Conservation (phyloP, 2,888 invertebrate genomes). For the Drosophila antonietae region DNA sequence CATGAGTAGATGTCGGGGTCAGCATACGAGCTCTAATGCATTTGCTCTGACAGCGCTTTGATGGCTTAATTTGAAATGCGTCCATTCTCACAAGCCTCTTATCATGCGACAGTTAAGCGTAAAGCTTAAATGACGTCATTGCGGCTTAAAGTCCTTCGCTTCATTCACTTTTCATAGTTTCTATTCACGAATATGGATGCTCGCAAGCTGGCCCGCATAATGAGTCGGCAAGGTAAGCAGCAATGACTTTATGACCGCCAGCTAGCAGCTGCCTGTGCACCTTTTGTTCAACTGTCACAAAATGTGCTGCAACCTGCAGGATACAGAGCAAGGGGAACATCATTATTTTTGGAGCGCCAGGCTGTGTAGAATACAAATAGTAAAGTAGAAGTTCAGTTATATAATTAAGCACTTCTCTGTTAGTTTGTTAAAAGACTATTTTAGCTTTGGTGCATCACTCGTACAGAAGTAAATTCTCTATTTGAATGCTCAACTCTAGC, state of each 20-base stretch:
- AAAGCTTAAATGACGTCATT: conserved; percentile 58
- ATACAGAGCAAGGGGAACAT: conserved; percentile 12
- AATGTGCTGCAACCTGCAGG: conserved; percentile 24
- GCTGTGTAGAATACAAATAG: not conserved
- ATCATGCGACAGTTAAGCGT: conserved; percentile 1
- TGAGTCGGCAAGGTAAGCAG: conserved; percentile 34
- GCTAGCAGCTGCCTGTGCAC: conserved; percentile 8
- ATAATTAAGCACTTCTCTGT: conserved; percentile 7
- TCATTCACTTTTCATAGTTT: not conserved
- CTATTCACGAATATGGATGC: no score
- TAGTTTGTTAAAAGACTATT: not conserved
- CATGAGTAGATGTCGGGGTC: conserved; percentile 20
- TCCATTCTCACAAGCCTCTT: not conserved
- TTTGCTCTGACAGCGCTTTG: conserved; percentile 60
- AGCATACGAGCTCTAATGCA: conserved; percentile 42
- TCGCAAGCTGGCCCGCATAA: conserved; percentile 30
- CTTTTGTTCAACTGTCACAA: conserved; percentile 49
- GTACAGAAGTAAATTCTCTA: not conserved
- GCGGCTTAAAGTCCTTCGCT: conserved; percentile 54
- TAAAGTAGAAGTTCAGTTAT: no score
- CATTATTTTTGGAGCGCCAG: not conserved
- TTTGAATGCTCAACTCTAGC: not conserved
- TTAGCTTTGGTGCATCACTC: not conserved
- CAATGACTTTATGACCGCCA: conserved; percentile 11
- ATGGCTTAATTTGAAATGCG: conserved; percentile 63